Base-by-base conservation (phyloP, 2,113 vertebrate species). In the Heptranchias perlo region DNA sequence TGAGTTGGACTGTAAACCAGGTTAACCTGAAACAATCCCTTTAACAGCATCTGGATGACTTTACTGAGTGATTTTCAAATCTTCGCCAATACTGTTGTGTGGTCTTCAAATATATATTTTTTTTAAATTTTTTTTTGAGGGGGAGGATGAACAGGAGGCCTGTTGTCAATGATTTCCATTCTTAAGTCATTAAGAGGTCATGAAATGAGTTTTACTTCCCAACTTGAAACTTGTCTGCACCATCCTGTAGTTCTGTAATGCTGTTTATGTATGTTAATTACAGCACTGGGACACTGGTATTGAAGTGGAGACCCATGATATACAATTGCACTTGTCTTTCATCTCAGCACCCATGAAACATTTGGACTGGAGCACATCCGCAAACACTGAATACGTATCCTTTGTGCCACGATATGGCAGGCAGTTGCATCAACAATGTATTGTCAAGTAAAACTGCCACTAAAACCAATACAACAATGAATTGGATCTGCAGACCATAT, bases 21-120 rank as follows among this genome's bases (percentile, higher is more conserved):
- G 64, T 94, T 47, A 94, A 94, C n/a, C 35, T 67, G 93, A 94
- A 94, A 62, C 89, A 94, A 94, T 67, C 21, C 64, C 64, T 94
- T 49, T 49, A 47, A 67, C 44, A 31, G 92, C 93, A 64, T 67
- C 93, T 69, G 62, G 39, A 25, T 67, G 39, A n/a, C n/a, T n/a
- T n/a, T 47, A 13, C 21, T 49, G 39, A 67, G 39, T 16, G n/a
- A 1, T 47, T 94, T 94, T 49, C 44, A 67, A 39, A 94, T 10
- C 39, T 67, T 94, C 4, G 93, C 58, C 44, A 47, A 49, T 94
- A 67, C 21, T 67, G 39, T 94, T 94, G 93, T 67, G 64, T 69
- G 93, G 93, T 94, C 93, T 67, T 49, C 44, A n/a, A 92, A 62
- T n/a, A 92, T n/a, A n/a, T n/a, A 35, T n/a, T 54, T 31, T 62